A percentile compares a stretch with the other conserved stretches of the same genome.
Evolutionary conservation across 2,797 vertebrate genomes (phyloP).

Genomic region (Gymnoscopelus microlampas): DNA sequence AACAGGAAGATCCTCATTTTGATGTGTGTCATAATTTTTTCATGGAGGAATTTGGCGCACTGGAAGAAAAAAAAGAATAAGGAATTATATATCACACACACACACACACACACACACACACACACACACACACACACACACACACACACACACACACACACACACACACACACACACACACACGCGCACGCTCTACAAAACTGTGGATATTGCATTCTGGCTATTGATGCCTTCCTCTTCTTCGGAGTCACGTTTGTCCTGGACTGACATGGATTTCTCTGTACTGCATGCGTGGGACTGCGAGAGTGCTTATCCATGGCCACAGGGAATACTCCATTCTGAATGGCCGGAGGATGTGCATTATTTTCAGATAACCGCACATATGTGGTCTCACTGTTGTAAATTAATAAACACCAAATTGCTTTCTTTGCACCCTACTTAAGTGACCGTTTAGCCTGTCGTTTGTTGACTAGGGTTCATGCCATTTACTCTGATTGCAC

Average conservation of each 20-base stretch:
- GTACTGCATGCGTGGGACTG: neutral
- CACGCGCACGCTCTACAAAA: slow-evolving; percentile 1
- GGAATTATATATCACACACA: neutral
- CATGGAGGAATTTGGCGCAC: slow-evolving; percentile 18
- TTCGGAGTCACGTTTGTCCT: neutral
- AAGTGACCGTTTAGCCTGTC: too few relatives aligned
- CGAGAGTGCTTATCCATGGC: too few relatives aligned
- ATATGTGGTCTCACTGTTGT: too few relatives aligned
- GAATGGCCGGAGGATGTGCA: too few relatives aligned
- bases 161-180: slow-evolving; percentile 1
- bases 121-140: slow-evolving; percentile 11
- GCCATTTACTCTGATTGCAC: too few relatives aligned
- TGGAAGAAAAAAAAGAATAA: slow-evolving; percentile 11
- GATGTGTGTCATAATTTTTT: slow-evolving; percentile 64
- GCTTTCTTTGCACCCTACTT: too few relatives aligned
- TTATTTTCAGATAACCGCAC: too few relatives aligned
- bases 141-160: slow-evolving; percentile 5
- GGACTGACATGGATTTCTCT: neutral
- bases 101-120: slow-evolving; percentile 6
- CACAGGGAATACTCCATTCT: too few relatives aligned
- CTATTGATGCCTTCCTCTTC: neutral
- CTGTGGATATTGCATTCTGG: neutral
- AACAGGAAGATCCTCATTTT: slow-evolving; percentile 75
- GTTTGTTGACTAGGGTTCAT: too few relatives aligned
- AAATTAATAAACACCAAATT: too few relatives aligned